A percentile compares a stretch with the other conserved stretches of the same genome.
These are phyloP conservation scores for Oreochromis aureus DNA, from an alignment of 2,113 vertebrate genomes.

Conservation along the genomic window DNA sequence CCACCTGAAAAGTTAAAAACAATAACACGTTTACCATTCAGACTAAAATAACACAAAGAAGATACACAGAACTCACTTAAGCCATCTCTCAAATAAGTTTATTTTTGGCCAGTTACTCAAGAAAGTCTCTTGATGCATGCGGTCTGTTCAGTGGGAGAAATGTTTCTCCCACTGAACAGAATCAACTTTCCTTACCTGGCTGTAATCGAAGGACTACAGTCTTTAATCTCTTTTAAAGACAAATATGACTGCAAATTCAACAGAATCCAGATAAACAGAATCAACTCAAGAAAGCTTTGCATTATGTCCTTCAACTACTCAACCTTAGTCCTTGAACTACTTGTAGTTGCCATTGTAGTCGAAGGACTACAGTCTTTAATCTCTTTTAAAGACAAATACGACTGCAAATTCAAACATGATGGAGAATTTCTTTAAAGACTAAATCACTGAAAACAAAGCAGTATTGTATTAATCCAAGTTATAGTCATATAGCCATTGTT, in stretches of 20 bases:
- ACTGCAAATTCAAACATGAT: background rate
- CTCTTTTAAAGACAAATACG: too few species aligned
- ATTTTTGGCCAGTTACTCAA: background rate
- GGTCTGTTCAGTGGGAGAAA: background rate
- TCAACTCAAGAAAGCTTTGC: too few species aligned
- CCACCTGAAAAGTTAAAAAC: background rate
- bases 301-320: too few species aligned
- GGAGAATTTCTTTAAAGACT: too few species aligned
- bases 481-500: background rate
- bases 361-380: too few species aligned
- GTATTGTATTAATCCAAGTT: background rate
- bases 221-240: background rate
- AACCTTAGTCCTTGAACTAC: too few species aligned
- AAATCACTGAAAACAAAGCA: background rate
- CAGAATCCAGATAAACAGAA: too few species aligned
- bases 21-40: background rate
- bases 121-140: background rate
- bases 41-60: background rate
- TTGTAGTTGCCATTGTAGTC: too few species aligned
- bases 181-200: background rate
- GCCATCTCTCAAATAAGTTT: background rate
- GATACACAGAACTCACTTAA: background rate
- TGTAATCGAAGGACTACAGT: background rate
- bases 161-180: background rate
- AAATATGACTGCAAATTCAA: background rate